A percentile compares a stretch with the other conserved stretches of the same genome.
phyloP scores from a whole-genome alignment of 2,888 invertebrate genomes.

The Lepidochitona cinerea region DNA sequence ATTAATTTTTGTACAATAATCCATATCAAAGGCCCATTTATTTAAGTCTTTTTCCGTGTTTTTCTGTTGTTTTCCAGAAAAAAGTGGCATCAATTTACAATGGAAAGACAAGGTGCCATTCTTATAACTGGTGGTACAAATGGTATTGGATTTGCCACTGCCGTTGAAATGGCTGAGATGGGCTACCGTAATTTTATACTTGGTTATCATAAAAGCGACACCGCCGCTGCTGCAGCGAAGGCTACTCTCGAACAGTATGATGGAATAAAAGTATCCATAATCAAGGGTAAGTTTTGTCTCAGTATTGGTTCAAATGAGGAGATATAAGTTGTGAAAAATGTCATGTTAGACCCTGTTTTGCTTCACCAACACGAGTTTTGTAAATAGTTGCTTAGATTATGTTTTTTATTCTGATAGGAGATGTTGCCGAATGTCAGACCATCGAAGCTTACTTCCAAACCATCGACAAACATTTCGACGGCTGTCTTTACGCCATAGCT shows the following conservation, averaged over 20 bases:
- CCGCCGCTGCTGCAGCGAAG: not conserved
- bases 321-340: no score
- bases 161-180: not conserved
- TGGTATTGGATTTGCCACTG: not conserved
- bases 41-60: no score
- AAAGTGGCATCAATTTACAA: no score
- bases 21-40: no score
- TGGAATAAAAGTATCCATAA: not conserved
- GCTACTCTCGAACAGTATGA: not conserved
- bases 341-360: no score
- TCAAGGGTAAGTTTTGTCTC: not conserved
- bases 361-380: no score
- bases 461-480: not conserved
- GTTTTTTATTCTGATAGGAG: not conserved
- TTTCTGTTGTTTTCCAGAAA: no score
- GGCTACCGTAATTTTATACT: not conserved
- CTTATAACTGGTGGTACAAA: not conserved
- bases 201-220: not conserved
- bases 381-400: no score
- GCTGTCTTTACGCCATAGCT: not conserved
- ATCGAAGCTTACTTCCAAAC: not conserved
- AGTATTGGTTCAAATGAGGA: no score
- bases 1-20: no score
- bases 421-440: not conserved
- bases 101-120: not conserved